Base-by-base conservation (phyloP, 1,140 invertebrate species). In the Drosophila nikananu region DNA sequence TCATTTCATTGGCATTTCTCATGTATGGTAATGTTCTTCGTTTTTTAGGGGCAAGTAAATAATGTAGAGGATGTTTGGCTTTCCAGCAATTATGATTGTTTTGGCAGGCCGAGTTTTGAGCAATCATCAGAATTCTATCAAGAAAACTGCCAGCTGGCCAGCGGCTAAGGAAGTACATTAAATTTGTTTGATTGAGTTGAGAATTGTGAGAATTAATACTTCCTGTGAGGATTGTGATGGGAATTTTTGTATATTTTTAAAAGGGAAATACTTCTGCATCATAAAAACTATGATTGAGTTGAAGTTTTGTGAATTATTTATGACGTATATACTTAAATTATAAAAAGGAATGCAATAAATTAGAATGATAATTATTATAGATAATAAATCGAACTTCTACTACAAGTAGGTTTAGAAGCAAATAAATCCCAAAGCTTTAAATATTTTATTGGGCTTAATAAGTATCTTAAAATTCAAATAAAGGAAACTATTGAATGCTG, bases 41-140 rank as follows among this genome's bases (percentile, higher is more conserved):
- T 48, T 75, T 77, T 77, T 77, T 66, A 59, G 55, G 48, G 46
- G 61, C 49, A 59, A 77, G 48, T 48, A 57, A 66, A 77, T 73
- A 73, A 42, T 21, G 58, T 9, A 5, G 35, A 30, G 72, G 72
- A 67, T 76, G 74, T 60, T 66, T 52, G 55, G 39, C 46, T 66
- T 39, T 19, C 8, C 3, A 39, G 37, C 32, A 55, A 76, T 75
- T 75, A 76, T 64, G 51, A 65, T 65, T 75, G 55, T 77, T 76
- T 59, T 76, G 42, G 30, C 52, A 58, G 70, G 35, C 54, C 42
- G 12, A 42, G 52, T 73, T 72, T 70, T 42, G 44, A 49, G 70
- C 35, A 72, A 73, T 73, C 65, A 41, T 46, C 19, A 46, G 39
- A 59, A 72, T 71, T 68, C 49, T 55, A 67, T 15, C 42, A 37